Base-by-base conservation (phyloP, 2,797 vertebrate species). In the Rhabdophis nuchalis region DNA sequence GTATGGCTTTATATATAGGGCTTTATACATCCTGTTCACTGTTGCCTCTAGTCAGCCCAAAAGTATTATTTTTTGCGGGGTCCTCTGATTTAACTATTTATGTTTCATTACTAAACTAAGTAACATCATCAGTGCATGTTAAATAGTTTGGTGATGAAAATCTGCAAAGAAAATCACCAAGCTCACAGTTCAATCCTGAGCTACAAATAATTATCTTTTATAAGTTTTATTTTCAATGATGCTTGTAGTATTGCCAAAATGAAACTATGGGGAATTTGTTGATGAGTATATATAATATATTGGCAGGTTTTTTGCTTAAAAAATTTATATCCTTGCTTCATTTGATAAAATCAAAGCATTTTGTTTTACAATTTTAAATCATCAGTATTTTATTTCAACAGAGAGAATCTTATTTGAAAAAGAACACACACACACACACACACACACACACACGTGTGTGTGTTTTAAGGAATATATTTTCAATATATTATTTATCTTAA, bases 371-470 rank as follows among this genome's bases (percentile, higher is more conserved):
- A 77, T n/a, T 90, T 52, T 46, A 86, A 96, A 82, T 77, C 23
- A 94, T 36, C 18, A 61, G 68, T 25, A 46, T 93, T 95, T 94
- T 85, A 89, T 94, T 87, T 94, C 41, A 3, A 90, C 50, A 32
- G n/a, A 54, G 91, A 95, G 68, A 25, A 0, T 90, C 60, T 93
- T 91, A 7, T 89, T 93, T 20, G 29, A 92, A 53, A 88, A 94
- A 88, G 91, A 87, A 56, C 52, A 52, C 8, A 52, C 52, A 52
- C 8, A 52, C 52, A 52, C 5, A 52, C 50, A 52, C 5, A 52
- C 50, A 52, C 5, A 10, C 50, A 52, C 5, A 52, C 50, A 52
- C 7, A 52, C 41, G 41, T 46, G 4, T 46, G 4, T 25, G 86
- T n/a, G 29, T 82, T 14, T 57, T 46, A 58, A 90, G 9, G 54